Evolutionary conservation across 2,888 invertebrate species (phyloP).

Genomic region (Caradrina kadenii): DNA sequence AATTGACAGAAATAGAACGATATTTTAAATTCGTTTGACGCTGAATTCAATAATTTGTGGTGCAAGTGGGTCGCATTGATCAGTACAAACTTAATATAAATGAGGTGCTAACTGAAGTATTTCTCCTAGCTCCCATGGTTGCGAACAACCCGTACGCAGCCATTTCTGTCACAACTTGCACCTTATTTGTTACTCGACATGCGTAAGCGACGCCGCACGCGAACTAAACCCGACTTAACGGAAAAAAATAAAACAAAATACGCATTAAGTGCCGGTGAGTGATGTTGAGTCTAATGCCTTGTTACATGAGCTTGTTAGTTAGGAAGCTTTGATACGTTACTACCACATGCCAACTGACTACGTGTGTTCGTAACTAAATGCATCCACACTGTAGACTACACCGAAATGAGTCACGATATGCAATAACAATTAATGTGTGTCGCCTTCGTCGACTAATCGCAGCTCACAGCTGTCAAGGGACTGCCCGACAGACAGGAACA

Average conservation of each 20-base stretch:
- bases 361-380: conserved; percentile 27
- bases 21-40: too few relatives aligned
- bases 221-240: conserved; percentile 65
- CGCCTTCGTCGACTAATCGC: neutral
- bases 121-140: too few relatives aligned
- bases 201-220: conserved; percentile 68
- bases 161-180: conserved; percentile 60
- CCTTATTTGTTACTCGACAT: conserved; percentile 60
- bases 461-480: neutral
- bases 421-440: neutral
- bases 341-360: conserved; percentile 62
- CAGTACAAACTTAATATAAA: neutral
- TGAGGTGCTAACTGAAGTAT: neutral
- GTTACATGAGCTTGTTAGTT: conserved; percentile 72
- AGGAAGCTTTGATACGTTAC: conserved; percentile 61
- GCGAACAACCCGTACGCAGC: neutral
- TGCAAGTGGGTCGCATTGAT: neutral
- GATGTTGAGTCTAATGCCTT: conserved; percentile 69
- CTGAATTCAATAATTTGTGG: neutral
- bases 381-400: conserved; percentile 8
- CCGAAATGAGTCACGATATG: neutral
- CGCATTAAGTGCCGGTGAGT: conserved; percentile 75
- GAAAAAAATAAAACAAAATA: conserved; percentile 69
- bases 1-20: too few relatives aligned
- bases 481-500: neutral